These are phyloP conservation scores for Gallinago solitaria DNA, from an alignment of 2,797 vertebrate genomes.

Conservation along the genomic window DNA sequence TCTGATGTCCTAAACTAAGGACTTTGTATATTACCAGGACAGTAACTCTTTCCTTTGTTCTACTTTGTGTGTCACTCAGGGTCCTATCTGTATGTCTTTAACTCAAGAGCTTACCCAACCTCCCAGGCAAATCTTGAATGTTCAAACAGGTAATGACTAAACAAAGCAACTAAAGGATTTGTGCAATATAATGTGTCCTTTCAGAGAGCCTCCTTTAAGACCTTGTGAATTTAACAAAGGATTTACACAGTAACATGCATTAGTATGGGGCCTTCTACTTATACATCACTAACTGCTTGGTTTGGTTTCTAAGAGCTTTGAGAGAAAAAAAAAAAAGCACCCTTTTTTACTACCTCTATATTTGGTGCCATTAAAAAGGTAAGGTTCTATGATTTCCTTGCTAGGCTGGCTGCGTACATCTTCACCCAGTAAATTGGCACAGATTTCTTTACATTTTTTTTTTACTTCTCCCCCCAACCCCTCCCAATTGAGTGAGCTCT, in stretches of 20 bases:
- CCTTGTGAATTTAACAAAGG: background rate
- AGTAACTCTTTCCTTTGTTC: background rate
- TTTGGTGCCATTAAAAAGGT: background rate
- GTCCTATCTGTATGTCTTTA: background rate
- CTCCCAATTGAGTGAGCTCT: background rate
- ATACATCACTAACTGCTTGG: background rate
- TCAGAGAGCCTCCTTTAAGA: background rate
- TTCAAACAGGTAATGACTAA: background rate
- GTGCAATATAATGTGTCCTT: background rate
- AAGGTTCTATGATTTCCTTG: background rate
- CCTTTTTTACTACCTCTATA: background rate
- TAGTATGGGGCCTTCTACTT: background rate
- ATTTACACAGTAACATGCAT: background rate
- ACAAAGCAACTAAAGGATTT: background rate
- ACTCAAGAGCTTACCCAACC: background rate
- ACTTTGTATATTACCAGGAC: background rate
- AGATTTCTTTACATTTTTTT: background rate
- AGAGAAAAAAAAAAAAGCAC: background rate
- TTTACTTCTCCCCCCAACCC: background rate
- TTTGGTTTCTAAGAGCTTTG: background rate
- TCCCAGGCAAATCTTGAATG: background rate
- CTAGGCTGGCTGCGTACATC: background rate
- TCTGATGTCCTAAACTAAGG: background rate
- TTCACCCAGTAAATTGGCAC: background rate
- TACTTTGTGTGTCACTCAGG: background rate